Evolutionary conservation across 2,888 invertebrate species (phyloP), one percentile per base, ranked within the genome.

Genomic region (Trichogramma evanescens): DNA sequence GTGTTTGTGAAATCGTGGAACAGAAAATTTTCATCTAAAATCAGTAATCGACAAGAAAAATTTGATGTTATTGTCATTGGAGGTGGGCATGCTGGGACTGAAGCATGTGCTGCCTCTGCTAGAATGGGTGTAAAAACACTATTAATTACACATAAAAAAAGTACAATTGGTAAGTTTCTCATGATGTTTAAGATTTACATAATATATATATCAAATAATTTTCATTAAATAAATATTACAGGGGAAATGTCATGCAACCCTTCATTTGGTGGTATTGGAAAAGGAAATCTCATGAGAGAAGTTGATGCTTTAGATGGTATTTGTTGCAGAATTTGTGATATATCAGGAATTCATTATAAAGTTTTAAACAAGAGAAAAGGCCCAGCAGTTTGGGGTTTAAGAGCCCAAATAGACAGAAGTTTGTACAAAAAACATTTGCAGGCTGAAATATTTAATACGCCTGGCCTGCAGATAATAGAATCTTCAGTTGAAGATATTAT

Each of bases 201-300:
- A 45, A 44, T 54, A 41, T 44, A 45, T 63, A 49, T 40, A 38
- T 43, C n/a, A 39, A 9, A 53, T 57, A 44, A 57, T 13, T 50
- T 51, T 39, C 44, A 10, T 46, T 44, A 6, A 7, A 52, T 42
- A 13, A 52, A 42, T 59, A 10, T 56, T 78, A 63, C 65, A 89
- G 89, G 91, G 41, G 93, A 91, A 79, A 95, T 95, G 94, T 92
- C 93, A 0, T 94, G 95, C 72, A 95, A 95, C 80, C 94, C 95
- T 26, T 90, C 93, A 0, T 95, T 95, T 79, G 94, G 94, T 40
- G 94, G 94, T 6, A 91, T 95, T 67, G 94, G 93, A 0, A 95
- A 95, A 78, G 93, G 93, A 0, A 91, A 94, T 75, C 79, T 93
- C 55, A 88, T 93, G 84, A 83, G 86, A 67, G 94, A 94, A 81